These are phyloP conservation scores for Caenorhabditis inopinata DNA, from an alignment of 1,140 invertebrate species.

Conservation along the genomic window DNA sequence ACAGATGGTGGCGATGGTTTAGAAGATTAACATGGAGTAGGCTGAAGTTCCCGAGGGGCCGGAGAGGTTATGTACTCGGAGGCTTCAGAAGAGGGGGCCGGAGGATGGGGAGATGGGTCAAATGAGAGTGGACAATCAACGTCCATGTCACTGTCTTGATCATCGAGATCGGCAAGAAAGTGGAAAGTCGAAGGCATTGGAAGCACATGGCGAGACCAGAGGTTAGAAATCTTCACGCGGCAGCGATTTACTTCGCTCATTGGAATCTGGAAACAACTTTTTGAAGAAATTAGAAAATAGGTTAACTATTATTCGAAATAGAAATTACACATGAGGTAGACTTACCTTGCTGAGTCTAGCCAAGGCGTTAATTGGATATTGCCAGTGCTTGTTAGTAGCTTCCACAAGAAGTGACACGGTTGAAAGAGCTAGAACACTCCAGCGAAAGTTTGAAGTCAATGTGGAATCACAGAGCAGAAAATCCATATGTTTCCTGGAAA, in stretches of 20 bases:
- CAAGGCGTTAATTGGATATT: neutral
- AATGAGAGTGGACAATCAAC: neutral
- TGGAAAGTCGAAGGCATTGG: conserved; percentile 30
- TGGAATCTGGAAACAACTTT: conserved; percentile 21
- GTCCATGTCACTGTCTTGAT: neutral
- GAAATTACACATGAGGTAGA: neutral
- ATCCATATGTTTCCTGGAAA: conserved; percentile 23
- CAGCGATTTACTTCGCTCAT: conserved; percentile 31
- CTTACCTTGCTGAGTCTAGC: neutral
- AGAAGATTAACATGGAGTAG: conserved; percentile 29
- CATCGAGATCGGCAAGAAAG: conserved; percentile 12
- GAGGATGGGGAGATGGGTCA: neutral
- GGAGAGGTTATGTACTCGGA: conserved; percentile 30
- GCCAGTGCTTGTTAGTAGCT: conserved; percentile 26
- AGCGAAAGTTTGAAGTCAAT: conserved; percentile 11
- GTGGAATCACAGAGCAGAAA: conserved; percentile 23
- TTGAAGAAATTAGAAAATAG: neutral
- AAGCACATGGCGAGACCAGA: conserved; percentile 25
- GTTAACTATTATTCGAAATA: neutral
- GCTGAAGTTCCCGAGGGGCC: conserved; percentile 21
- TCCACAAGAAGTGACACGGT: conserved; percentile 35
- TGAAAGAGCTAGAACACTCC: neutral
- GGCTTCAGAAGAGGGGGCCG: conserved; percentile 10
- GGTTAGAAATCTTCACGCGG: neutral
- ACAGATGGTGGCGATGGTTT: neutral